These are phyloP conservation scores for Clepsis dumicolana DNA, from an alignment of 2,888 invertebrate genomes.

Conservation along the genomic window DNA sequence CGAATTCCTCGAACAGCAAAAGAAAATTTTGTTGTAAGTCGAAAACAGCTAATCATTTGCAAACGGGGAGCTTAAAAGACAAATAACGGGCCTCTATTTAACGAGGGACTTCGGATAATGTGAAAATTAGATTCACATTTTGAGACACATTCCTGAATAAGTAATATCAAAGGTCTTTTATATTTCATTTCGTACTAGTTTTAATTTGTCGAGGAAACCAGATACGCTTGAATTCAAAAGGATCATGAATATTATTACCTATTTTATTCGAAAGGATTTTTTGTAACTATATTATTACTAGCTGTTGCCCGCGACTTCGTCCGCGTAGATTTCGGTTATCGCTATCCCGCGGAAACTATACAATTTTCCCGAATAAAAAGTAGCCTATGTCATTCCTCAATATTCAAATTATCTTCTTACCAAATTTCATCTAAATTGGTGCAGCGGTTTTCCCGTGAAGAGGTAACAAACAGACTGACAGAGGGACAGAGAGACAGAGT, in stretches of 20 bases:
- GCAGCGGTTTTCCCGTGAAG: no score
- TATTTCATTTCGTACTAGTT: conserved; percentile 1
- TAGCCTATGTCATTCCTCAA: no score
- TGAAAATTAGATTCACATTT: conserved; percentile 18
- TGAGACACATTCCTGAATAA: conserved; percentile 1
- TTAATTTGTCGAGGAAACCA: not conserved
- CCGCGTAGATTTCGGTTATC: no score
- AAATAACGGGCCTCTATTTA: conserved; percentile 18
- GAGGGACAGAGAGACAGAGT: no score
- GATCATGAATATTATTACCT: not conserved
- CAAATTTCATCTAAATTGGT: no score
- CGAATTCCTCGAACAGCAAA: not conserved
- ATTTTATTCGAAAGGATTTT: not conserved
- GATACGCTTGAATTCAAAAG: not conserved
- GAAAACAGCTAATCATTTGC: conserved; percentile 9
- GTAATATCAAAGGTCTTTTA: conserved; percentile 9
- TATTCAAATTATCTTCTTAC: no score
- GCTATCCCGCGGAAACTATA: no score
- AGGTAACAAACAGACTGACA: no score
- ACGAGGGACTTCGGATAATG: conserved; percentile 12
- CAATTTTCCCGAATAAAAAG: no score
- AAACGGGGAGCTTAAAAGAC: conserved; percentile 13
- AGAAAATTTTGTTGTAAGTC: not conserved
- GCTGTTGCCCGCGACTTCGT: no score
- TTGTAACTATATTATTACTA: no score